A percentile compares a stretch with the other conserved stretches of the same genome.
Evolutionary conservation across 2,888 invertebrate genomes (phyloP).

Genomic region (Noctua pronuba): DNA sequence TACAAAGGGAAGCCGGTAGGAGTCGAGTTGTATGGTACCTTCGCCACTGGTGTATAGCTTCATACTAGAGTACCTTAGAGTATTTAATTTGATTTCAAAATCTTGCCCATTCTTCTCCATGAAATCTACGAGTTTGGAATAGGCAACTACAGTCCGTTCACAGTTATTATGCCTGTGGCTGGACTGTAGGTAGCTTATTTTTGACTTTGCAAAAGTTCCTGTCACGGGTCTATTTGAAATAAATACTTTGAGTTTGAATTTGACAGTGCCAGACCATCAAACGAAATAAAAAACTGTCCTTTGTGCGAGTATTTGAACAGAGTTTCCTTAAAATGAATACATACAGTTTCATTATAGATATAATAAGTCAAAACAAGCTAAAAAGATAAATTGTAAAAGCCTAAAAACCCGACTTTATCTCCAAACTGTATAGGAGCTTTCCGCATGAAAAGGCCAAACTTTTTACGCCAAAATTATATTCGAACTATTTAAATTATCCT

Average conservation of each 20-base stretch:
- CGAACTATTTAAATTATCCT: slow-evolving; percentile 34
- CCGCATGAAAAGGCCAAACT: not conserved
- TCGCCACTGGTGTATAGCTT: too few relatives aligned
- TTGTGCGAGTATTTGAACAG: too few relatives aligned
- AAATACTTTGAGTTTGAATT: not conserved
- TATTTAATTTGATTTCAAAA: too few relatives aligned
- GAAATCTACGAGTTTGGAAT: too few relatives aligned
- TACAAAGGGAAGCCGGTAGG: too few relatives aligned
- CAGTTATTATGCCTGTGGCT: too few relatives aligned
- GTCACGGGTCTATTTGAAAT: too few relatives aligned
- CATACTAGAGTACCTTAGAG: not conserved
- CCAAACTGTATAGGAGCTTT: not conserved
- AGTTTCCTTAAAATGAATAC: not conserved
- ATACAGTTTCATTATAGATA: not conserved
- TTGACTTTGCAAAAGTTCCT: too few relatives aligned
- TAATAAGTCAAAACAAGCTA: not conserved
- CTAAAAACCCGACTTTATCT: not conserved
- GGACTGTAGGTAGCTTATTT: too few relatives aligned
- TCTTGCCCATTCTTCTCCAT: too few relatives aligned
- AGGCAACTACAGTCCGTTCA: too few relatives aligned
- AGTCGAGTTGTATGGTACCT: too few relatives aligned
- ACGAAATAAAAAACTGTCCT: not conserved
- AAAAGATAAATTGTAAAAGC: not conserved
- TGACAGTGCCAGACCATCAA: not conserved
- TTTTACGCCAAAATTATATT: slow-evolving; percentile 16